phyloP scores from a whole-genome alignment of 2,797 vertebrate genomes.

The Gobionotothen gibberifrons region DNA sequence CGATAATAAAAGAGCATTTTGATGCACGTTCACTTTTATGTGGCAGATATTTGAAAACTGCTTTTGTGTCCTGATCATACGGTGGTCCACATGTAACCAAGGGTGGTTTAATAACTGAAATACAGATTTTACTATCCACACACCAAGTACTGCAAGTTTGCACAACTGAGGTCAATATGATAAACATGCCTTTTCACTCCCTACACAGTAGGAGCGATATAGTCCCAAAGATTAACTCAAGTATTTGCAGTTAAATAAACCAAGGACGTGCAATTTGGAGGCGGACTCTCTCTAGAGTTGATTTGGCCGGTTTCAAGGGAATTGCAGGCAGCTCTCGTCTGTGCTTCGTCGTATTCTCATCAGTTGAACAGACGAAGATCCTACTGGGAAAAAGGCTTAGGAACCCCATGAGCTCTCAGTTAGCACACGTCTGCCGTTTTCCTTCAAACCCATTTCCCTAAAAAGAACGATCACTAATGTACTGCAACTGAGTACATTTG shows the following conservation, averaged over 20 bases:
- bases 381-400: constrained; percentile 59
- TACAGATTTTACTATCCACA: neutral
- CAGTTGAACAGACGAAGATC: constrained; percentile 38
- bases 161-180: constrained; percentile 28
- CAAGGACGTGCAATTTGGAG: constrained; percentile 44
- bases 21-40: neutral
- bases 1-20: neutral
- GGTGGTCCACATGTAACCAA: neutral
- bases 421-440: constrained; percentile 52
- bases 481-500: constrained; percentile 76
- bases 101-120: constrained; percentile 7
- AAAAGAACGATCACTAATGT: constrained; percentile 71
- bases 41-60: neutral
- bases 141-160: constrained; percentile 16
- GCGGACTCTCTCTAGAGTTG: constrained; percentile 40
- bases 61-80: neutral
- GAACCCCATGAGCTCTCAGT: constrained; percentile 54
- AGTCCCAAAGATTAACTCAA: constrained; percentile 33
- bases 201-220: constrained; percentile 2
- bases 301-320: constrained; percentile 49
- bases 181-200: constrained; percentile 27
- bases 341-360: constrained; percentile 57
- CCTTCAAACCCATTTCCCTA: constrained; percentile 65
- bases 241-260: constrained; percentile 55
- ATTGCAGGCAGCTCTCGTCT: constrained; percentile 41